Conservation (phyloP, 2,888 invertebrate genomes). For the Tupiocoris notatus region DNA sequence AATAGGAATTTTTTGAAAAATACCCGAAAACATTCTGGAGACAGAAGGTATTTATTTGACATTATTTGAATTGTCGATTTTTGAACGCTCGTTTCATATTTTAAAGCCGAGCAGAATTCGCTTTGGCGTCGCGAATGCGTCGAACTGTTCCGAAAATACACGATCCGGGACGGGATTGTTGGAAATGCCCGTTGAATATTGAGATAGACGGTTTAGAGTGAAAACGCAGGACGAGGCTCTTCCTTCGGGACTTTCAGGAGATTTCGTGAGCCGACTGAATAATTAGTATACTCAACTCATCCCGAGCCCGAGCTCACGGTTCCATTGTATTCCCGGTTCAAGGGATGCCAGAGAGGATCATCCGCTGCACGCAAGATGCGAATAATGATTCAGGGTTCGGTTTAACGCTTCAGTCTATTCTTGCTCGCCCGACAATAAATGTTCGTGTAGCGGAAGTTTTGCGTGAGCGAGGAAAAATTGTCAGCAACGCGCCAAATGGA, state of each 20-base stretch:
- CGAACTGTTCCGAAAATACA: too few relatives aligned
- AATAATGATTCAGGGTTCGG: neutral
- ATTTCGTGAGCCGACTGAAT: slow-evolving; percentile 28
- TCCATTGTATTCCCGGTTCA: neutral
- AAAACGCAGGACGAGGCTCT: neutral
- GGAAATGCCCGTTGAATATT: slow-evolving; percentile 28
- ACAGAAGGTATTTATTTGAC: too few relatives aligned
- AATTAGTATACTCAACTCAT: slow-evolving; percentile 37
- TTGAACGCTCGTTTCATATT: too few relatives aligned
- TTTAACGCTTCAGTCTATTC: neutral
- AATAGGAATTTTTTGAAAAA: too few relatives aligned
- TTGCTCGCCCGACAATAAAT: too few relatives aligned
- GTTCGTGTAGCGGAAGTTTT: too few relatives aligned
- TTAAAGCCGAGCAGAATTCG: too few relatives aligned
- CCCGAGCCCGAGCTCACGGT: neutral
- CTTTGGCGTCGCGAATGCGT: too few relatives aligned
- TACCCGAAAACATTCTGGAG: too few relatives aligned
- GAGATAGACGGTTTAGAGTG: slow-evolving; percentile 16
- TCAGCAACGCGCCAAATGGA: too few relatives aligned
- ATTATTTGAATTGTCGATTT: too few relatives aligned
- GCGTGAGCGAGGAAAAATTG: too few relatives aligned
- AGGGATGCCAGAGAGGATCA: neutral
- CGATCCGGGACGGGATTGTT: neutral
- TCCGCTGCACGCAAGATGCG: neutral
- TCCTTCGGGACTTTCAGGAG: neutral